These are phyloP conservation scores for Galemys pyrenaicus DNA, from an alignment of 2,113 vertebrate genomes.

Conservation along the genomic window DNA sequence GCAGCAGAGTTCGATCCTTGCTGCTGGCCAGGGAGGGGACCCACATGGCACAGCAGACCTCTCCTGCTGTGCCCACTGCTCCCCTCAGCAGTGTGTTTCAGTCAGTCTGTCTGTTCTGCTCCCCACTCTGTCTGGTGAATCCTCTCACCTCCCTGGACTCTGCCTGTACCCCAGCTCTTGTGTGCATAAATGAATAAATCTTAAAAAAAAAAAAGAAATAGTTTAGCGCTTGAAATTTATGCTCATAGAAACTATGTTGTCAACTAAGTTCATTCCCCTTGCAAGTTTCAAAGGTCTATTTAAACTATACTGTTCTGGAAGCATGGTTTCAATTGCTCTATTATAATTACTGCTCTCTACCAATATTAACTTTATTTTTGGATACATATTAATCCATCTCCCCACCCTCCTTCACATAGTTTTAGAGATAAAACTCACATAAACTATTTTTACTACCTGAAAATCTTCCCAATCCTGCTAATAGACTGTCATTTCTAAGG, in stretches of 20 bases:
- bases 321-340: neutral
- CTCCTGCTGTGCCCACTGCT: no score
- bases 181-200: no score
- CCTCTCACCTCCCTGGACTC: no score
- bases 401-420: neutral
- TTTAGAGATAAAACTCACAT: neutral
- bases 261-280: neutral
- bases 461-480: neutral
- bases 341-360: neutral
- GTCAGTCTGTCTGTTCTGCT: no score
- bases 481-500: neutral
- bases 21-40: no score
- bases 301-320: neutral
- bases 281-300: neutral
- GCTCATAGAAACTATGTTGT: neutral
- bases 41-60: no score
- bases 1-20: no score
- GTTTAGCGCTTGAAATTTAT: slow-evolving; percentile 41
- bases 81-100: no score
- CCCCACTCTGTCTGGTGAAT: no score
- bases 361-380: neutral
- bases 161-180: no score
- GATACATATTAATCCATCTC: neutral
- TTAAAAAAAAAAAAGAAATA: no score
- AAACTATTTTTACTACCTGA: neutral